A percentile compares a stretch with the other conserved stretches of the same genome.
Evolutionary conservation across 1,140 invertebrate species (phyloP).

Genomic region (Venustaconcha ellipsiformis): DNA sequence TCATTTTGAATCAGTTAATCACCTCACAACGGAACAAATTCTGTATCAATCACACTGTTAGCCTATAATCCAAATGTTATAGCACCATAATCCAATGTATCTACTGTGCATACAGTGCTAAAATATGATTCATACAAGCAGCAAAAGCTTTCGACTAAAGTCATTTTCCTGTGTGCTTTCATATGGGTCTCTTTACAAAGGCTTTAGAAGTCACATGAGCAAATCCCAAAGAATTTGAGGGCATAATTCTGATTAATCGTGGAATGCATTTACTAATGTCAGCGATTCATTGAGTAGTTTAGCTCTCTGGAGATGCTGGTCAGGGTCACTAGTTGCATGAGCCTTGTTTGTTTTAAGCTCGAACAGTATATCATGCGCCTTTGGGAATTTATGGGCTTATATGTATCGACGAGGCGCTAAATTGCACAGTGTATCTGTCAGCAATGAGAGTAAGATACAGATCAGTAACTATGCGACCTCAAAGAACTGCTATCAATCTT

Average conservation of each 20-base stretch:
- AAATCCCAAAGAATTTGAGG: not conserved
- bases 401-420: too few relatives aligned
- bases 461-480: too few relatives aligned
- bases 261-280: conserved; percentile 19
- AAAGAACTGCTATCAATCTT: too few relatives aligned
- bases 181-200: conserved; percentile 19
- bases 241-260: conserved; percentile 14
- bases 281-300: conserved; percentile 7
- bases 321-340: not conserved
- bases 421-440: too few relatives aligned
- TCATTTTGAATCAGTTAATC: not conserved
- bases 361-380: conserved; percentile 9
- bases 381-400: not conserved
- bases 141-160: conserved; percentile 4
- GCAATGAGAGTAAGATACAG: too few relatives aligned
- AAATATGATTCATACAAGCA: not conserved
- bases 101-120: not conserved
- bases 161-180: conserved; percentile 12
- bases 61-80: too few relatives aligned
- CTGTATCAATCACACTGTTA: not conserved
- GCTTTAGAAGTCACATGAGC: conserved; percentile 17
- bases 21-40: not conserved
- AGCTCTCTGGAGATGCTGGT: conserved; percentile 17
- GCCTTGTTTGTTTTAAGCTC: conserved; percentile 5
- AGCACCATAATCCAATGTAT: not conserved